A percentile compares a stretch with the other conserved stretches of the same genome.
phyloP scores from a whole-genome alignment of 2,797 vertebrate genomes.

The Chromobotia macracanthus region DNA sequence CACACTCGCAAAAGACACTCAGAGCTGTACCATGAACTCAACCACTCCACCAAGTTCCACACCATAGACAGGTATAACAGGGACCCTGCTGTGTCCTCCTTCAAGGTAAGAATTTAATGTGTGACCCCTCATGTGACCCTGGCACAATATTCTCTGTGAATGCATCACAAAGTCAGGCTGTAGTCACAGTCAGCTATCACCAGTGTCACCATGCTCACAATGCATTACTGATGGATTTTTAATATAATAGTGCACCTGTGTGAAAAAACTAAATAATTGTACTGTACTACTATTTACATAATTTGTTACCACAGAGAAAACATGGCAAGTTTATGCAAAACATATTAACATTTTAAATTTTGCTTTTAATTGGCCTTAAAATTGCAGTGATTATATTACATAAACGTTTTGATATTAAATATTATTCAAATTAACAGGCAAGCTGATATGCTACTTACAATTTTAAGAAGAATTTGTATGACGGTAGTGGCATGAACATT shows the following conservation, averaged over 20 bases:
- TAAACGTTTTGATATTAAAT: neutral
- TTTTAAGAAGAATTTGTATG: too few species aligned
- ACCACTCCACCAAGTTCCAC: conserved; percentile 97
- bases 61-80: conserved; percentile 96
- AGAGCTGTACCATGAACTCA: conserved; percentile 99
- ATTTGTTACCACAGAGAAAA: too few species aligned
- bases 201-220: too few species aligned
- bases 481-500: too few species aligned
- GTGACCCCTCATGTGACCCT: conserved; percentile 7
- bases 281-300: too few species aligned
- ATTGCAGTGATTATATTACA: neutral
- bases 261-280: neutral
- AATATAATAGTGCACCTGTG: neutral
- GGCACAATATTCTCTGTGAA: neutral
- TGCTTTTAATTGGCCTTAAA: neutral
- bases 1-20: conserved; percentile 99
- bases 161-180: neutral
- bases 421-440: neutral
- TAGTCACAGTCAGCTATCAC: too few species aligned
- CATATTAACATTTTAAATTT: neutral
- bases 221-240: neutral
- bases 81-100: conserved; percentile 85
- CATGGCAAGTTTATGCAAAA: too few species aligned
- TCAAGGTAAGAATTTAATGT: conserved; percentile 87
- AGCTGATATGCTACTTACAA: too few species aligned